Evolutionary conservation across 2,888 invertebrate genomes (phyloP).

Genomic region (Bimastos eiseni): DNA sequence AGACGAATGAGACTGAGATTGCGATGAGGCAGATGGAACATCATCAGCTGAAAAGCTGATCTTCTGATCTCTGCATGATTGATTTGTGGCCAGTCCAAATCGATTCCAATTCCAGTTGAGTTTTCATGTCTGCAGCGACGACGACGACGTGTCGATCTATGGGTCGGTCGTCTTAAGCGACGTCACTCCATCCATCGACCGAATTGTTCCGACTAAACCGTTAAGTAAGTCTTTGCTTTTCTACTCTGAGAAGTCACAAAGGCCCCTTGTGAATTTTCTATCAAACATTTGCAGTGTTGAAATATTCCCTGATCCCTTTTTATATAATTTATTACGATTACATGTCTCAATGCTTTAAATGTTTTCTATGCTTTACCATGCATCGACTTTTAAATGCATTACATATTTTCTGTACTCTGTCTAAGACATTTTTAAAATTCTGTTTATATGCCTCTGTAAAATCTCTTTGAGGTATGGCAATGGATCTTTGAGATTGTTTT

Average conservation of each 20-base stretch:
- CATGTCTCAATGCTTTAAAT: not conserved
- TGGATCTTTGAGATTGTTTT: too few relatives aligned
- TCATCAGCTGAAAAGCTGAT: not conserved
- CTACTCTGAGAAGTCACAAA: not conserved
- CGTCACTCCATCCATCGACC: not conserved
- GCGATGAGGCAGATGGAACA: not conserved
- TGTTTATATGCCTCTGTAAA: not conserved
- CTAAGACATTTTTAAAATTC: not conserved
- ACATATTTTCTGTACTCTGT: not conserved
- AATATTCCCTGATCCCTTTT: too few relatives aligned
- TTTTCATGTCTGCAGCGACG: not conserved
- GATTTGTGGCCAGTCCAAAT: not conserved
- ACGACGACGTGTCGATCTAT: not conserved
- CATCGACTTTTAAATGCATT: too few relatives aligned
- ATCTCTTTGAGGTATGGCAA: not conserved
- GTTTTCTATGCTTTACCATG: not conserved
- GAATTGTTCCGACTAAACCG: constrained; percentile 13
- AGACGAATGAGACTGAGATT: not conserved
- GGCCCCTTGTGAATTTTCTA: not conserved
- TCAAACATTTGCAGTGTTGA: not conserved
- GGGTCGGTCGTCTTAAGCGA: not conserved
- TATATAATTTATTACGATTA: too few relatives aligned
- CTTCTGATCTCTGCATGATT: not conserved
- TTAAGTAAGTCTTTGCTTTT: not conserved
- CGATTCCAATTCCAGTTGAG: not conserved